Evolutionary conservation across 2,888 invertebrate genomes (phyloP).

Genomic region (Dryobota labecula): DNA sequence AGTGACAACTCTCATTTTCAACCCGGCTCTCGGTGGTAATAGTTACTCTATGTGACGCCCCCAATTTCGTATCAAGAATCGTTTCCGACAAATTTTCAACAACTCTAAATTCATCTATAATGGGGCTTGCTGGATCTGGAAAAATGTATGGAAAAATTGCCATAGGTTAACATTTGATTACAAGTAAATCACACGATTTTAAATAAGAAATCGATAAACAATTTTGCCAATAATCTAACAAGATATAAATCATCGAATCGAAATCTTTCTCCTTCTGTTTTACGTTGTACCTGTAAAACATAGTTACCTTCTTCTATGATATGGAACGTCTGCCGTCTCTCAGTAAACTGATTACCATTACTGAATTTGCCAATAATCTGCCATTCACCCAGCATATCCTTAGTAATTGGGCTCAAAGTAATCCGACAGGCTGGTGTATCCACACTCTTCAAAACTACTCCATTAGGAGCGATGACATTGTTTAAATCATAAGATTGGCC

Average conservation of each 20-base stretch:
- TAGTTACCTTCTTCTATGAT: conserved; percentile 72
- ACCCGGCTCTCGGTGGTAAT: conserved; percentile 58
- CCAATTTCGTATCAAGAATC: conserved; percentile 59
- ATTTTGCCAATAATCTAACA: background rate
- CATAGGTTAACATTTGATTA: background rate
- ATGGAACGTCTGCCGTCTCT: conserved; percentile 63
- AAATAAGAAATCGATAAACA: background rate
- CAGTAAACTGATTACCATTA: conserved; percentile 63
- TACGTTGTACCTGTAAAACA: background rate
- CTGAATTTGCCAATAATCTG: conserved; percentile 73
- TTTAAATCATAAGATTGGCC: conserved; percentile 55
- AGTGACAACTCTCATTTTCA: conserved; percentile 73
- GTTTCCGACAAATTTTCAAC: conserved; percentile 49
- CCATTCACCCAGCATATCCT: conserved; percentile 71
- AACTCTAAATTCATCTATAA: conserved; percentile 64
- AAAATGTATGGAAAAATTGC: conserved; percentile 35
- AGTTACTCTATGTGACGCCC: conserved; percentile 63
- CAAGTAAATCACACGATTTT: background rate
- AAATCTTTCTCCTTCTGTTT: background rate
- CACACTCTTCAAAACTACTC: conserved; percentile 59
- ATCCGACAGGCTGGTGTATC: conserved; percentile 60
- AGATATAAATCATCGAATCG: background rate
- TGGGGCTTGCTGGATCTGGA: conserved; percentile 73
- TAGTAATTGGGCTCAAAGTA: conserved; percentile 67
- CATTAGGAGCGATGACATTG: conserved; percentile 32